These are phyloP conservation scores for Ovis aries DNA, from an alignment of 2,113 vertebrate species.

Conservation along the genomic window DNA sequence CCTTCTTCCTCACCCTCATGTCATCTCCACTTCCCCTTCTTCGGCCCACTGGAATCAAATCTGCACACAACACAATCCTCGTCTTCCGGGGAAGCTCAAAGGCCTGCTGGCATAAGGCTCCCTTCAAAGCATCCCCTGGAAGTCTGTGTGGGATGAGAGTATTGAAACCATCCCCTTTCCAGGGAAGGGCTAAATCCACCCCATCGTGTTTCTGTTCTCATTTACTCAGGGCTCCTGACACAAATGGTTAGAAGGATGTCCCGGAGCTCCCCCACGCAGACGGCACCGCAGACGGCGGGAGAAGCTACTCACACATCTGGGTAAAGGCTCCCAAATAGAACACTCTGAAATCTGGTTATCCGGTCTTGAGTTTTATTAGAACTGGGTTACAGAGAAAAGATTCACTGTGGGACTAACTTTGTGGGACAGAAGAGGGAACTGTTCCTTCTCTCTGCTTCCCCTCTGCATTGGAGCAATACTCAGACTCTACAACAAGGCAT, in stretches of 20 bases:
- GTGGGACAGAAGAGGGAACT: neutral
- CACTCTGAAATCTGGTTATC: neutral
- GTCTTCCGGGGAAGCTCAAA: slow-evolving; percentile 81
- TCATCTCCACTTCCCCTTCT: slow-evolving; percentile 83
- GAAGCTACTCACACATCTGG: neutral
- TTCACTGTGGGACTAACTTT: neutral
- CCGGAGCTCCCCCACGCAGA: neutral
- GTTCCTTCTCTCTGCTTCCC: neutral
- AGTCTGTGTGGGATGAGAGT: slow-evolving; percentile 90
- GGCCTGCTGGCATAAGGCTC: slow-evolving; percentile 73
- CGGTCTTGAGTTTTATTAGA: neutral
- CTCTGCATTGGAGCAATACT: neutral
- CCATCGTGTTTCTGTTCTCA: slow-evolving; percentile 64
- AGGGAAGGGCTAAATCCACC: slow-evolving; percentile 60
- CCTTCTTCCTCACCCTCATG: slow-evolving; percentile 47
- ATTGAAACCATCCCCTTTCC: slow-evolving; percentile 80
- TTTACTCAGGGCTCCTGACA: slow-evolving; percentile 57
- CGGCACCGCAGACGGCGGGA: neutral
- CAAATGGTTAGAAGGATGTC: slow-evolving; percentile 46
- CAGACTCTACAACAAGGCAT: neutral
- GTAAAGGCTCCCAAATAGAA: neutral
- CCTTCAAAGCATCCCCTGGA: slow-evolving; percentile 88
- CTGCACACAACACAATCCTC: slow-evolving; percentile 84
- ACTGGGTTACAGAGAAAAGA: slow-evolving; percentile 11
- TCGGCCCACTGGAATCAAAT: slow-evolving; percentile 80